Evolutionary conservation across 2,113 vertebrate genomes (phyloP).

Genomic region (Corythoichthys intestinalis): DNA sequence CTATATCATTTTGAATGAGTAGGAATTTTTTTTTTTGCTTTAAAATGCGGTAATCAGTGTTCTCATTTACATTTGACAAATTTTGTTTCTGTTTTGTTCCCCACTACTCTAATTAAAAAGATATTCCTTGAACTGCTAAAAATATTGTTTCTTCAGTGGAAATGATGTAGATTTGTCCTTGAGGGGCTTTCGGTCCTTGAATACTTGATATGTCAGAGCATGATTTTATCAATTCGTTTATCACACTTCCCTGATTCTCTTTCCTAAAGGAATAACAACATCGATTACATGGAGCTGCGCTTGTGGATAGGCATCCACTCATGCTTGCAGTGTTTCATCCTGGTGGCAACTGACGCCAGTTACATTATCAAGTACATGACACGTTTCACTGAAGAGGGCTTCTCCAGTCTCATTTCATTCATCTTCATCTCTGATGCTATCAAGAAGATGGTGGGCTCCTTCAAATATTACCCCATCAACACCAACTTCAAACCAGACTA

Average conservation of each 20-base stretch:
- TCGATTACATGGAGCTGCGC: conserved; percentile 98
- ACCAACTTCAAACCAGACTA: conserved; percentile 87
- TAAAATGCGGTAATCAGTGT: not conserved
- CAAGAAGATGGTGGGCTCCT: conserved; percentile 90
- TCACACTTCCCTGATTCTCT: conserved; percentile 4
- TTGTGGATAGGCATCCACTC: conserved; percentile 97
- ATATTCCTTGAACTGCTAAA: not conserved
- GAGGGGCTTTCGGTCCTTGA: not conserved
- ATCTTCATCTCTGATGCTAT: conserved; percentile 98
- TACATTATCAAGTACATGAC: conserved; percentile 99
- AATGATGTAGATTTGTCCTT: not conserved
- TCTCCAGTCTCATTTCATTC: conserved; percentile 98
- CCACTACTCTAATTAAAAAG: no score
- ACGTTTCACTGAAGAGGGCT: conserved; percentile 95
- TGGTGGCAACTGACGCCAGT: conserved; percentile 91
- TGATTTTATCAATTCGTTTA: not conserved
- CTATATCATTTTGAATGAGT: not conserved
- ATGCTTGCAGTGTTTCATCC: conserved; percentile 89
- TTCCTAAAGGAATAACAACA: conserved; percentile 74
- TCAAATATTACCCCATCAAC: conserved; percentile 95
- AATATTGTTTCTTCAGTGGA: not conserved
- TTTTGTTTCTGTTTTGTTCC: no score
- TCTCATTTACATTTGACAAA: no score
- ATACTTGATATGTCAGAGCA: not conserved
- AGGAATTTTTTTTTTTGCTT: not conserved